Conservation (phyloP, 2,888 invertebrate genomes). For the Lasius fuliginosus region DNA sequence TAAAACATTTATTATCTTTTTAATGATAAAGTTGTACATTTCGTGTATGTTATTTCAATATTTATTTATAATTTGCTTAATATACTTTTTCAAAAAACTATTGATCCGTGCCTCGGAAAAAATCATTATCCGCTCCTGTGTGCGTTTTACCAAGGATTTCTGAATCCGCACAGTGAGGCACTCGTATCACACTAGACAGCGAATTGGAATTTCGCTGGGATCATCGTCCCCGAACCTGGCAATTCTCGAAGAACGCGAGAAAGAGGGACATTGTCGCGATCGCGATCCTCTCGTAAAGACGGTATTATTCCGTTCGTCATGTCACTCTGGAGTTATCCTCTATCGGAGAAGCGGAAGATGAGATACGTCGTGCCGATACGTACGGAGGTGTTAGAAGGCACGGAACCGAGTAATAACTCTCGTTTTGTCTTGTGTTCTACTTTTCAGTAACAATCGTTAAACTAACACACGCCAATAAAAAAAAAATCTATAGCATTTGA, state of each 20-base stretch:
- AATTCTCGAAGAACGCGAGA: constrained; percentile 20
- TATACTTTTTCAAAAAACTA: background rate
- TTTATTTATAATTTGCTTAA: background rate
- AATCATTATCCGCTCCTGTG: background rate
- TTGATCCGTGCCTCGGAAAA: background rate
- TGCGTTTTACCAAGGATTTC: background rate
- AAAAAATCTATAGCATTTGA: background rate
- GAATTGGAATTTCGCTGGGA: constrained; percentile 64
- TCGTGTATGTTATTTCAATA: background rate
- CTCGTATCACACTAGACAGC: constrained; percentile 30
- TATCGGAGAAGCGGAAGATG: background rate
- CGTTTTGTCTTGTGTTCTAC: background rate
- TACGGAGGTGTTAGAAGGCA: background rate
- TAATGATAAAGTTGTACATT: background rate
- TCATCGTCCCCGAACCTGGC: constrained; percentile 15
- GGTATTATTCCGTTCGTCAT: constrained; percentile 42
- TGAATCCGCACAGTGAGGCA: constrained; percentile 43
- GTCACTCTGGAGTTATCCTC: constrained; percentile 8
- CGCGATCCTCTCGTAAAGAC: constrained; percentile 37
- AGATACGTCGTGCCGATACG: constrained; percentile 8
- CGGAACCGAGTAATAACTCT: constrained; percentile 33
- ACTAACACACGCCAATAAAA: background rate
- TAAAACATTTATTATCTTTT: constrained; percentile 16
- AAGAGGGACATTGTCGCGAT: constrained; percentile 35
- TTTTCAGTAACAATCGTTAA: constrained; percentile 30